A percentile compares a stretch with the other conserved stretches of the same genome.
Conservation (phyloP, 2,888 invertebrate genomes). For the Andrena hattorfiana region DNA sequence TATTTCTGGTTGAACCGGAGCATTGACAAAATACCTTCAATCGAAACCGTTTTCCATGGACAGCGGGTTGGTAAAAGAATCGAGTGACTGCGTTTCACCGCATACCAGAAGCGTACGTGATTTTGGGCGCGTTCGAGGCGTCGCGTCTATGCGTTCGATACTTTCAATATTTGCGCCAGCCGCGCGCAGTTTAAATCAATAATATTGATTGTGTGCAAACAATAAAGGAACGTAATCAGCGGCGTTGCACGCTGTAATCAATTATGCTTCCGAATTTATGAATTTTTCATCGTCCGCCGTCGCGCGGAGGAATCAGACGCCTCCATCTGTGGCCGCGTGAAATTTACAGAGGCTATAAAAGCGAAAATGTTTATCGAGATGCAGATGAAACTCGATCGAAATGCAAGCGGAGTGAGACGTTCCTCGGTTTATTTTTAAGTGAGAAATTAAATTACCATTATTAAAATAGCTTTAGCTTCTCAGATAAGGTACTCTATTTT, state of each 20-base stretch:
- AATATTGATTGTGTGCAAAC: slow-evolving; percentile 54
- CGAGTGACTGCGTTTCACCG: slow-evolving; percentile 10
- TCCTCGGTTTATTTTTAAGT: too few relatives aligned
- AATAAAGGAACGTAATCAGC: slow-evolving; percentile 26
- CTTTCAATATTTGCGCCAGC: slow-evolving; percentile 56
- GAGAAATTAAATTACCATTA: too few relatives aligned
- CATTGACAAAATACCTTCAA: not conserved
- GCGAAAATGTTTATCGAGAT: not conserved
- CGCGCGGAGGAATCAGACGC: too few relatives aligned
- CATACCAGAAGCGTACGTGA: slow-evolving; percentile 15
- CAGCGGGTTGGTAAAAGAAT: not conserved
- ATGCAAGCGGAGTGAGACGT: too few relatives aligned
- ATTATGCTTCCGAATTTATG: not conserved
- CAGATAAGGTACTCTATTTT: too few relatives aligned
- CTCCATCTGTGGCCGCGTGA: too few relatives aligned
- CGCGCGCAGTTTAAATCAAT: slow-evolving; percentile 44
- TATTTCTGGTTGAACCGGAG: not conserved
- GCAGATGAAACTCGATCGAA: too few relatives aligned
- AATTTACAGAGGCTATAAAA: not conserved
- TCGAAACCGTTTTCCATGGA: not conserved
- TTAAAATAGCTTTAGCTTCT: too few relatives aligned
- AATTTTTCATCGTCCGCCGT: not conserved
- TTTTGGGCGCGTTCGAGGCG: slow-evolving; percentile 5
- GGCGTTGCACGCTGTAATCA: not conserved
- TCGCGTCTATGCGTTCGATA: slow-evolving; percentile 16